Evolutionary conservation across 2,797 vertebrate genomes (phyloP), one percentile per base, ranked within the genome.

Genomic region (Bovichtus diacanthus): DNA sequence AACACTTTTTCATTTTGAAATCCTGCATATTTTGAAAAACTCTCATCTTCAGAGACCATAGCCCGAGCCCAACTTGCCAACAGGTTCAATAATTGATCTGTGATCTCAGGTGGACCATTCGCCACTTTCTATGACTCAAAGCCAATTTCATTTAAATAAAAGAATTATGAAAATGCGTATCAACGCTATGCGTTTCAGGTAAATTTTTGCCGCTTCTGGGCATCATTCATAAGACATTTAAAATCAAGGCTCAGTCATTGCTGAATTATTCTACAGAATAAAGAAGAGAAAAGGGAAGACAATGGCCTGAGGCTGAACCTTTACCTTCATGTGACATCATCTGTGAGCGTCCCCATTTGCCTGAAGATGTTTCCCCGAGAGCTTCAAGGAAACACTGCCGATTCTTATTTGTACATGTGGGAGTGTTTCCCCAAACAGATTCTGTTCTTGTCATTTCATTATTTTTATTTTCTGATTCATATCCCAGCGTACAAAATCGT

Each of bases 301-400:
- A 49, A 31, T 10, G 56, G 65, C 86, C 88, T 47, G 0, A 0
- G 81, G 82, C 62, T 87, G 82, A 92, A 87, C 88, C 54, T 84
- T 87, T 86, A 88, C 86, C 84, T 84, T 27, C 13, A 18, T 6
- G 55, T 86, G 76, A 82, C 79, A 82, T 87, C 74, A 55, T 62
- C 65, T 34, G 5, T 18, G 50, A 69, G 65, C 68, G 29, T 43
- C 47, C 31, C 36, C 11, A 0, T 58, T 59, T 3, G 77, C 80
- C 82, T 60, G 31, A 21, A 87, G 78, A 70, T 78, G 70, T 88
- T 87, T 78, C 55, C 72, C 75, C 18, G 21, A 55, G 61, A 60
- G 70, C 60, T 54, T 16, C 43, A 73, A 36, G 44, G 51, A 70
- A 67, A 64, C 10, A 23, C 19, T 34, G 34, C 79, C 29, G 53